Percentiles rank a stretch among this genome's conserved stretches.
Evolutionary conservation across 2,888 invertebrate species (phyloP).

Genomic region (Congeria kusceri): DNA sequence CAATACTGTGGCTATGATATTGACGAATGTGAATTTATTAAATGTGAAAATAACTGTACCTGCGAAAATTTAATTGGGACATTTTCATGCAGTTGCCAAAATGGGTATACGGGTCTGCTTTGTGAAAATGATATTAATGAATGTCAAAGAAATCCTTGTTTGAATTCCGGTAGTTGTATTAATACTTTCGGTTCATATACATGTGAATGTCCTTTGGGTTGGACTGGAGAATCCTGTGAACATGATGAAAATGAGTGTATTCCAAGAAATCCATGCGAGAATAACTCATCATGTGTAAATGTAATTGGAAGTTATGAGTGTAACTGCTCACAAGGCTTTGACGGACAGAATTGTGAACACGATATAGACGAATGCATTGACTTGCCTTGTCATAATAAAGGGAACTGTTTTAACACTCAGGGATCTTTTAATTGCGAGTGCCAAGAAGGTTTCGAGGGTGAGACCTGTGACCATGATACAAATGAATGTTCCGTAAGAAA

Average conservation of each 20-base stretch:
- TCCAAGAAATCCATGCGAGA: slow-evolving; percentile 9
- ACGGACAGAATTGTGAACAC: slow-evolving; percentile 24
- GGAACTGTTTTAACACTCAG: slow-evolving; percentile 28
- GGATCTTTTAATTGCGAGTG: slow-evolving; percentile 39
- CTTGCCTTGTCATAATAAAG: slow-evolving; percentile 13
- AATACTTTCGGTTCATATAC: slow-evolving; percentile 8
- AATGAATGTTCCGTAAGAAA: slow-evolving; percentile 31
- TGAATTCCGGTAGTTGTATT: background rate
- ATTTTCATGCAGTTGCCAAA: slow-evolving; percentile 27
- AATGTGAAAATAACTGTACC: slow-evolving; percentile 23
- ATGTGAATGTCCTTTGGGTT: slow-evolving; percentile 10
- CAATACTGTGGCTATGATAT: slow-evolving; percentile 24
- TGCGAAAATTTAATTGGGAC: slow-evolving; percentile 34
- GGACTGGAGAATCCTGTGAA: slow-evolving; percentile 13
- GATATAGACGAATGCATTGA: slow-evolving; percentile 42
- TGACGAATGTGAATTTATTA: slow-evolving; percentile 26
- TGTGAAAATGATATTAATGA: slow-evolving; percentile 20
- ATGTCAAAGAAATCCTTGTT: slow-evolving; percentile 2
- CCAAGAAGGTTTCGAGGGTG: slow-evolving; percentile 11
- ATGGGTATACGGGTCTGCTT: slow-evolving; percentile 3
- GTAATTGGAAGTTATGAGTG: slow-evolving; percentile 27
- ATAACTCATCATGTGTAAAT: slow-evolving; percentile 36
- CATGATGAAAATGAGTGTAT: slow-evolving; percentile 35
- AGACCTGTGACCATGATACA: slow-evolving; percentile 23
- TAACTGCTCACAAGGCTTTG: slow-evolving; percentile 19